Base-by-base conservation (phyloP, 2,113 vertebrate genomes). In the Oostethus manadensis region DNA sequence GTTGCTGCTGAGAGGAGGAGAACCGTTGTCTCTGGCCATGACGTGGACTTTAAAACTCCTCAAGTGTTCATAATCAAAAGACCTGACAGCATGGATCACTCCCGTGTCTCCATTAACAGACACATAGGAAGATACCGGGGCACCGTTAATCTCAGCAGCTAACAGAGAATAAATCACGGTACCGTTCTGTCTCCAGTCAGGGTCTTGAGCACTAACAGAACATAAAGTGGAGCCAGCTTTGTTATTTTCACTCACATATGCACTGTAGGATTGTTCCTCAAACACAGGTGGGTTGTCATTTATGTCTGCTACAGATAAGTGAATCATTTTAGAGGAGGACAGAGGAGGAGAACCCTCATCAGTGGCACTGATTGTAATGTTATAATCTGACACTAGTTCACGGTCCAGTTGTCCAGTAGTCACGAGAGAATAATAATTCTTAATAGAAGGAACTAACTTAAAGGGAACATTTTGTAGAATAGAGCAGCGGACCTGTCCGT, bases 221-320 rank as follows among this genome's bases (percentile, higher is more conserved):
- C 84, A 90, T 59, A 92, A 73, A 56, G 89, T 87, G 40, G 80
- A 81, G 1, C 90, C 89, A 50, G 87, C 77, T 56, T 83, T 81
- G 63, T 89, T 91, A 63, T 92, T 92, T 66, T 92, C 91, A 57
- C 22, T 83, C 13, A 92, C 42, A 57, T 85, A 85, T n/a, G 86
- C 73, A 17, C 68, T 82, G 70, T 90, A 92, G 13, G 66, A 80
- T 14, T 72, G 61, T 0, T 79, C 55, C 0, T 77, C 61, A 63
- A 93, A 93, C 38, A 77, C 66, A 3, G 90, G 90, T 2, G 87
- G 74, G 33, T 91, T 92, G 80, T 92, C 89, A 5, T 92, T 92
- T 49, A 81, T 86, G 62, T 92, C 90, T 66, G 83, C 64, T 54
- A 92, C 79, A 33, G 74, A 71, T 48, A 93, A 63, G 10, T 76